These are phyloP conservation scores for Machimus atricapillus DNA, from an alignment of 2,888 invertebrate species.

Conservation along the genomic window DNA sequence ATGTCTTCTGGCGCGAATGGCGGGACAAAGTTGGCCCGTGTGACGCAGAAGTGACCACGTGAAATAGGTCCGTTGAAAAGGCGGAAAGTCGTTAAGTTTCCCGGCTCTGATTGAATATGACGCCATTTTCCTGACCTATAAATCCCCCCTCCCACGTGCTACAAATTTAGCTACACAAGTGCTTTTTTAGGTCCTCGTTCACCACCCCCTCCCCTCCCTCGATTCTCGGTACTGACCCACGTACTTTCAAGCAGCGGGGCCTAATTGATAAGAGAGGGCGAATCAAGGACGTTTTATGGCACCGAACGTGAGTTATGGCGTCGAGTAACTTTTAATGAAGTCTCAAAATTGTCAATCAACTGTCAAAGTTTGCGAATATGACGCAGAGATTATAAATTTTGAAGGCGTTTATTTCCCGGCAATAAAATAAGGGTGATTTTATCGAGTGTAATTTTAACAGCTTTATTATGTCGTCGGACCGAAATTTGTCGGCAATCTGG, in stretches of 20 bases:
- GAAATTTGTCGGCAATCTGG: not conserved
- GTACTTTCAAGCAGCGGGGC: not conserved
- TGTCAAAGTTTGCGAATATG: slow-evolving; percentile 23
- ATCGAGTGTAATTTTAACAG: not conserved
- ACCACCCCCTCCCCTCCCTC: not conserved
- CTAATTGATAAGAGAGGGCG: not conserved
- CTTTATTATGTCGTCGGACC: not conserved
- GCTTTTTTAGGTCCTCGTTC: not conserved
- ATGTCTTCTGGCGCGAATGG: slow-evolving; percentile 2
- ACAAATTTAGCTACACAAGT: not conserved
- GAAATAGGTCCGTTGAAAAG: not conserved
- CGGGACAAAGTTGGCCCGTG: too few species aligned
- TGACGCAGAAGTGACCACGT: not conserved
- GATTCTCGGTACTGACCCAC: not conserved
- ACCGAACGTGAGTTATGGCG: not conserved
- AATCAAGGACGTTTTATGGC: not conserved
- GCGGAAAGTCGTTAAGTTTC: slow-evolving; percentile 1
- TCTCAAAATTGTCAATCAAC: slow-evolving; percentile 26
- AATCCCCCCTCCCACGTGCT: not conserved
- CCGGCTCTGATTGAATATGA: not conserved
- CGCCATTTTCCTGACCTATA: not conserved
- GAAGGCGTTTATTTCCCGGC: slow-evolving; percentile 9
- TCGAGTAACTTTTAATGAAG: slow-evolving; percentile 21
- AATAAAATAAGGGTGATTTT: not conserved
- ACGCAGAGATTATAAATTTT: slow-evolving; percentile 14